Evolutionary conservation across 1,140 invertebrate species (phyloP).

Genomic region (Procambarus clarkii): DNA sequence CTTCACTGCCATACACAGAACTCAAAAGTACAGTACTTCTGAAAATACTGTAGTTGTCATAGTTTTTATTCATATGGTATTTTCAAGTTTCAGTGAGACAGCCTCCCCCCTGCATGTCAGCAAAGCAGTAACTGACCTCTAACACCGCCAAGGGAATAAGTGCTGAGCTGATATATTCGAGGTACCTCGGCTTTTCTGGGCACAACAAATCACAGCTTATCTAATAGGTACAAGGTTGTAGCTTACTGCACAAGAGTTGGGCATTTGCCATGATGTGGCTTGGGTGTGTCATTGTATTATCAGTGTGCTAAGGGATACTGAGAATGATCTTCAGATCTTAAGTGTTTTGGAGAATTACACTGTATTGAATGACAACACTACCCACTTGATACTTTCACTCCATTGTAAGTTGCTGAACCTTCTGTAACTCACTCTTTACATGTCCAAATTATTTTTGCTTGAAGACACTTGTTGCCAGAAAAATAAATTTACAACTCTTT

Average conservation of each 20-base stretch:
- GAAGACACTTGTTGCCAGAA: neutral
- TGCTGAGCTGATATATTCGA: conserved; percentile 54
- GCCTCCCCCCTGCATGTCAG: conserved; percentile 44
- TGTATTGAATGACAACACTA: neutral
- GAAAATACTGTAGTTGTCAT: neutral
- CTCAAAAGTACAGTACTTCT: conserved; percentile 1
- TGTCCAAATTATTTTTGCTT: neutral
- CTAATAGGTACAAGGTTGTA: conserved; percentile 16
- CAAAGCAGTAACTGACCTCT: conserved; percentile 54
- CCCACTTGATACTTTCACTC: neutral
- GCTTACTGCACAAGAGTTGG: conserved; percentile 37
- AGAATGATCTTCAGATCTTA: neutral
- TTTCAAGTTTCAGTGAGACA: conserved; percentile 65
- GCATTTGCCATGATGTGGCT: conserved; percentile 20
- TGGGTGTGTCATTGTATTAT: conserved; percentile 27
- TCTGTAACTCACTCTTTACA: neutral
- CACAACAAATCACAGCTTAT: conserved; percentile 48
- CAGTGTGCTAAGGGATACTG: conserved; percentile 12
- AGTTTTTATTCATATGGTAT: conserved; percentile 41
- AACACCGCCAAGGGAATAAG: conserved; percentile 58
- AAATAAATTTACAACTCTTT: neutral
- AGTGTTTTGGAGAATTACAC: neutral
- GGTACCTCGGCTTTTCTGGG: conserved; percentile 46
- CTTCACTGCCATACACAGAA: neutral
- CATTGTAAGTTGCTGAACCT: neutral